These are phyloP conservation scores for Pomacea maculata DNA, from an alignment of 1,140 invertebrate species.

Conservation along the genomic window DNA sequence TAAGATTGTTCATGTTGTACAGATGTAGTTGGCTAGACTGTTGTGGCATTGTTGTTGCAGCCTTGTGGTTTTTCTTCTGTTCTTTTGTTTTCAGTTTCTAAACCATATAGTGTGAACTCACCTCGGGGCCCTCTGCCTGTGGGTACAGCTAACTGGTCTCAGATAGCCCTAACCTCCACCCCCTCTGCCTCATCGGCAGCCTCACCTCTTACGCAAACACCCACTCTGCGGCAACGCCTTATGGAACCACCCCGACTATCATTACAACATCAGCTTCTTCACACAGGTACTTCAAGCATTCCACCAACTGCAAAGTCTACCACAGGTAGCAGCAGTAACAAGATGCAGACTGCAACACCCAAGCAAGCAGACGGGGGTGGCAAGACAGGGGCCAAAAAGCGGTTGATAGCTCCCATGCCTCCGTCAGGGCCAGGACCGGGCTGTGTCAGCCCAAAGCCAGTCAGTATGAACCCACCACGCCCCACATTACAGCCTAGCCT, in stretches of 20 bases:
- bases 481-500: background rate
- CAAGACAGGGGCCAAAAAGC: conserved; percentile 2
- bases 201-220: conserved; percentile 42
- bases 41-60: conserved; percentile 14
- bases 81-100: conserved; percentile 59
- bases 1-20: too few species aligned
- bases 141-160: conserved; percentile 33
- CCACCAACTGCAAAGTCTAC: conserved; percentile 13
- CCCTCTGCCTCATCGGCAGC: conserved; percentile 19
- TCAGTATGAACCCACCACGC: background rate
- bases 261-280: conserved; percentile 47
- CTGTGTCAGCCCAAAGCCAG: background rate
- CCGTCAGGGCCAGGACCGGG: conserved; percentile 13
- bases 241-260: conserved; percentile 51
- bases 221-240: conserved; percentile 53
- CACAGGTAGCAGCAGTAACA: conserved; percentile 5
- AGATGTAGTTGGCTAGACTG: conserved; percentile 1
- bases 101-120: conserved; percentile 44
- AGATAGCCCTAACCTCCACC: conserved; percentile 28
- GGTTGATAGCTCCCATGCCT: background rate
- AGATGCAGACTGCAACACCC: conserved; percentile 16
- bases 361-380: conserved; percentile 8
- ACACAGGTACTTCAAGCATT: conserved; percentile 12
- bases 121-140: conserved; percentile 30
- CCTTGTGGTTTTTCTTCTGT: conserved; percentile 36